Percentiles rank a stretch among this genome's conserved stretches.
Evolutionary conservation across 2,888 invertebrate species (phyloP).

Genomic region (Ennomos erosarius): DNA sequence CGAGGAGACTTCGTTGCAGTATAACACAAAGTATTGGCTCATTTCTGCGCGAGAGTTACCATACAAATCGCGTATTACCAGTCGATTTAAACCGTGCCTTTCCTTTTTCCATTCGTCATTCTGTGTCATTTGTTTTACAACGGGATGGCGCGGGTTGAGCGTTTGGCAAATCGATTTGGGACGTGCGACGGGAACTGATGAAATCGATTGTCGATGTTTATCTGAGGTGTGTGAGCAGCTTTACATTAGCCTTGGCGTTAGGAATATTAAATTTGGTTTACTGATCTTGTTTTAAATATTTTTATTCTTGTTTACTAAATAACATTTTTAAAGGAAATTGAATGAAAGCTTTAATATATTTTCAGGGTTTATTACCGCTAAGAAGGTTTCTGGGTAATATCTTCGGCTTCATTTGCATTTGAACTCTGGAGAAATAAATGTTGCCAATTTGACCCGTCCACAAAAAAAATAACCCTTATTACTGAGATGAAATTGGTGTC

Average conservation of each 20-base stretch:
- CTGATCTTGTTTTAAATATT: too few relatives aligned
- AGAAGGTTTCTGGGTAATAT: too few relatives aligned
- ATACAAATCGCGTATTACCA: slow-evolving; percentile 76
- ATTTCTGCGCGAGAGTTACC: slow-evolving; percentile 61
- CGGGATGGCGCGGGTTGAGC: slow-evolving; percentile 69
- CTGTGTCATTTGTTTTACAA: slow-evolving; percentile 67
- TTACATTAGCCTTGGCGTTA: slow-evolving; percentile 7
- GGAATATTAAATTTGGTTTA: too few relatives aligned
- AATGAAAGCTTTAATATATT: too few relatives aligned
- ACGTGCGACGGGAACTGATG: slow-evolving; percentile 60
- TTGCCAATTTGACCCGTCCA: too few relatives aligned
- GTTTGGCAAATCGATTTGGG: slow-evolving; percentile 68
- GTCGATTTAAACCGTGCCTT: slow-evolving; percentile 67
- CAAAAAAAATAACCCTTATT: too few relatives aligned
- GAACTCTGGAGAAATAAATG: too few relatives aligned
- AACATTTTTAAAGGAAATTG: too few relatives aligned
- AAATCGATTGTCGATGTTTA: slow-evolving; percentile 47
- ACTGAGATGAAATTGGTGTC: too few relatives aligned
- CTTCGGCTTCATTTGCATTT: too few relatives aligned
- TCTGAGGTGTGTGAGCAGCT: slow-evolving; percentile 21
- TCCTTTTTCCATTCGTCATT: slow-evolving; percentile 81
- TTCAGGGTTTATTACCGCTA: too few relatives aligned
- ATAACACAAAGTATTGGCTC: slow-evolving; percentile 68
- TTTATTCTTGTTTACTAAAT: too few relatives aligned
- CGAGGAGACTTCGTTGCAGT: slow-evolving; percentile 63